Base-by-base conservation (phyloP, 2,113 vertebrate genomes). In the Catharus bicknelli region DNA sequence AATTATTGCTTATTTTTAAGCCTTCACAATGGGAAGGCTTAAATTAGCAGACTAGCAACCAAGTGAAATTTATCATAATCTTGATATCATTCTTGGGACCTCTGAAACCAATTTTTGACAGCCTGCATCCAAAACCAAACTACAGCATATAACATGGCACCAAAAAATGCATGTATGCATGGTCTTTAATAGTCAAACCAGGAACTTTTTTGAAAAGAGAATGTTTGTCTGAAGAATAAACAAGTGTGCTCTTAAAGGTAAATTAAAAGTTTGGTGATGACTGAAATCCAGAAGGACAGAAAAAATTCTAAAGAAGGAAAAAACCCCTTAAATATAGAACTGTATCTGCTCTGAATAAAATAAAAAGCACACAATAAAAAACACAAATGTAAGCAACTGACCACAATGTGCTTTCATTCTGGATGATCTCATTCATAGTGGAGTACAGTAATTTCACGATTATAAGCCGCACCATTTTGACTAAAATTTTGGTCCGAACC, bases 71-170 rank as follows among this genome's bases (percentile, higher is more conserved):
- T 81, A 74, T 20, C 7, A n/a, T n/a, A 73, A 76, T 29, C 11
- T 23, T 30, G 26, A 57, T 74, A 26, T 12, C 12, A 51, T 22
- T 79, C 29, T 25, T 47, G 5, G 9, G 8, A 79, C 13, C 7
- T 48, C 25, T 53, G 13, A 51, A 45, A 76, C 4, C 13, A 88
- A 25, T 50, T 73, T 64, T 55, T 83, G 23, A 68, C 21, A 88
- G 42, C 9, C 6, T 57, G 11, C 4, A 51, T 40, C 14, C n/a
- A 68, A 79, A 85, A 59, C 0, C 8, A 59, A 80, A 32, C 40
- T 5, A 1, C 1, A 42, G 45, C 8, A 45, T 8, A 47, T 17
- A 36, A 72, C 0, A 2, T 53, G n/a, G 11, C 23, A 72, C 4
- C 29, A 59, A 21, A 17, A 85, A 55, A 18, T 45, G 22, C 19